Percentiles rank a stretch among this genome's conserved stretches.
Conservation (phyloP, 2,888 invertebrate species). For the Notodonta dromedarius region DNA sequence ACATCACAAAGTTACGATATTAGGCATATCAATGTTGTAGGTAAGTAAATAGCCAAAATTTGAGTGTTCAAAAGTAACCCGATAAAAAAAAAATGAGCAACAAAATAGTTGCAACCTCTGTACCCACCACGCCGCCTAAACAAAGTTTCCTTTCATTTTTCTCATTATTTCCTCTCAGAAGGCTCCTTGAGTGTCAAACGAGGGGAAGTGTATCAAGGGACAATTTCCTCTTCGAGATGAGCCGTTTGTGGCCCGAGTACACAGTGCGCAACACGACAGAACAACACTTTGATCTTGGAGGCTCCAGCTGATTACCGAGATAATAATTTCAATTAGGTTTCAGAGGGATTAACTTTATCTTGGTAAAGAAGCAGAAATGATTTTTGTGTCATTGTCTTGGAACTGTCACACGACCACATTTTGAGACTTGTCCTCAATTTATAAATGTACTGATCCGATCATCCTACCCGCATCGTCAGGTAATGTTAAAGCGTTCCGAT, state of each 20-base stretch:
- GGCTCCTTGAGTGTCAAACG: slow-evolving; percentile 41
- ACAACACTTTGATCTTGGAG: slow-evolving; percentile 36
- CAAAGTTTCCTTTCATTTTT: slow-evolving; percentile 33
- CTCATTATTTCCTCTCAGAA: slow-evolving; percentile 40
- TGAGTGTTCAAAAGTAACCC: no score
- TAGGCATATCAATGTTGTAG: no score
- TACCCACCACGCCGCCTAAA: slow-evolving; percentile 27
- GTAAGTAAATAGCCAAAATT: no score
- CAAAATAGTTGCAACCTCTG: neutral
- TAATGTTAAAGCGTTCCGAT: no score
- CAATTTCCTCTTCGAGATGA: slow-evolving; percentile 73
- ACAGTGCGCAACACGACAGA: slow-evolving; percentile 43
- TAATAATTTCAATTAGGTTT: slow-evolving; percentile 31
- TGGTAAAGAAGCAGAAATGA: slow-evolving; percentile 7
- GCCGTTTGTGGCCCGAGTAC: slow-evolving; percentile 39
- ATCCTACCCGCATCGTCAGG: no score
- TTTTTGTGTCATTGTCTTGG: neutral
- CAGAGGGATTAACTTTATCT: slow-evolving; percentile 8
- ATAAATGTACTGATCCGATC: no score
- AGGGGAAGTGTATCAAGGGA: slow-evolving; percentile 64
- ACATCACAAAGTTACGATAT: no score
- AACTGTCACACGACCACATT: no score
- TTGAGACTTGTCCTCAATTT: no score
- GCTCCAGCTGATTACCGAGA: slow-evolving; percentile 26
- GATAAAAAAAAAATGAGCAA: neutral